Evolutionary conservation across 2,888 invertebrate genomes (phyloP).

Genomic region (Cheilosia variabilis): DNA sequence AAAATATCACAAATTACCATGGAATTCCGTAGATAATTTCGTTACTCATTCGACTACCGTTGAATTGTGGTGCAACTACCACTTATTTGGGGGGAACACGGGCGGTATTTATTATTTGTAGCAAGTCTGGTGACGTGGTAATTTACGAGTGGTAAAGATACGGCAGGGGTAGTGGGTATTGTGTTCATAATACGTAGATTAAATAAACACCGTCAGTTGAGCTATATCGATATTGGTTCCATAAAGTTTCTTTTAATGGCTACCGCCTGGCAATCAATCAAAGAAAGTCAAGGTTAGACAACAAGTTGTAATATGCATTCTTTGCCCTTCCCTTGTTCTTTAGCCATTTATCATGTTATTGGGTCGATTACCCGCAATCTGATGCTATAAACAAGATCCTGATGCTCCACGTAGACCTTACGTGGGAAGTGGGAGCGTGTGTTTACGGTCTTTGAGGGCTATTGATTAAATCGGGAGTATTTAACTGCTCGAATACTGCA

Average conservation of each 20-base stretch:
- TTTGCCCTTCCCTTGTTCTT: no score
- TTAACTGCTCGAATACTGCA: no score
- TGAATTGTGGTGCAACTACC: constrained; percentile 4
- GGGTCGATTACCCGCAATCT: no score
- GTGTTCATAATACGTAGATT: no score
- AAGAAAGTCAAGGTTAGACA: neutral
- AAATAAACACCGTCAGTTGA: no score
- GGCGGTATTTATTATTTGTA: neutral
- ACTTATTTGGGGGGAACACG: neutral
- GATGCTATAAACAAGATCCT: no score
- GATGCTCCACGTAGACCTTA: no score
- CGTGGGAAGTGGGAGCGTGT: no score
- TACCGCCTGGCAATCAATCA: neutral
- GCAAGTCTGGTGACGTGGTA: neutral
- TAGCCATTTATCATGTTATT: no score
- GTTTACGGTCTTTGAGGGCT: no score
- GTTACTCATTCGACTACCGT: neutral
- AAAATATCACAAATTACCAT: constrained; percentile 8
- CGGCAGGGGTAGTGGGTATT: neutral
- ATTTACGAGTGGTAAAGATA: neutral
- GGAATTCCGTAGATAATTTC: constrained; percentile 2
- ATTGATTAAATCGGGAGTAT: no score
- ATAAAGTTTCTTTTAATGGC: neutral
- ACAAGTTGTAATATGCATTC: no score
- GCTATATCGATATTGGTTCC: neutral